Base-by-base conservation (phyloP, 2,888 invertebrate genomes). In the Cheilosia grossa region DNA sequence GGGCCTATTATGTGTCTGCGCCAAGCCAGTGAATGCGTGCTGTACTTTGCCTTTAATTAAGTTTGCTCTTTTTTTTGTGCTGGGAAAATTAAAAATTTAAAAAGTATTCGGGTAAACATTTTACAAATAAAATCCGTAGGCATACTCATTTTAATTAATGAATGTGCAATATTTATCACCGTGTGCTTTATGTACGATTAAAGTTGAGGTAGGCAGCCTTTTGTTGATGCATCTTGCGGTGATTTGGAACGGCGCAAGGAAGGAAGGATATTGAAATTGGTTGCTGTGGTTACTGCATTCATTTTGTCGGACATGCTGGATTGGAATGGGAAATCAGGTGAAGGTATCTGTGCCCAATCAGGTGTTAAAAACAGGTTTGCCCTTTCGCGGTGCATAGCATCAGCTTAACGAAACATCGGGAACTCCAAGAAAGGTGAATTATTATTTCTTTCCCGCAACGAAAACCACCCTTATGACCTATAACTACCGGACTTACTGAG, bases 1-100 rank as follows among this genome's bases (percentile, higher is more conserved):
- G 37, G 37, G 53, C 19, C 79, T 61, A 66, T 63, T 56, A 73
- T 79, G 40, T 69, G 56, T 27, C 27, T 58, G 61, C 53, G 64
- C 56, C 44, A 63, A 58, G 67, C 42, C 40, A 17, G 21, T 44
- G 40, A 80, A 64, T 47, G 53, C 58, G 63, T 58, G 54, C 56
- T 64, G 51, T 47, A 58, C 53, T 74, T 74, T 64, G 42, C 69
- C 69, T 74, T 80, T 83, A 83, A 83, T 83, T 83, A 80, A 63
- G 69, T 70, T 73, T 74, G 58, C 63, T 53, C 6, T 19, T 13
- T 21, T 24, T 21, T 9, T 6, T 2, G 24, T 13, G n/a, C 4
- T 13, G 17, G 33, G 53, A 24, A 40, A 64, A 59, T 67, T 77
- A 53, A 67, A 67, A 47, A 78, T 47, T 47, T 69, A 58, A 70